Percentiles rank a stretch among this genome's conserved stretches.
These are phyloP conservation scores for Lasioglossum pauxillum DNA, from an alignment of 2,888 invertebrate species.

Conservation along the genomic window DNA sequence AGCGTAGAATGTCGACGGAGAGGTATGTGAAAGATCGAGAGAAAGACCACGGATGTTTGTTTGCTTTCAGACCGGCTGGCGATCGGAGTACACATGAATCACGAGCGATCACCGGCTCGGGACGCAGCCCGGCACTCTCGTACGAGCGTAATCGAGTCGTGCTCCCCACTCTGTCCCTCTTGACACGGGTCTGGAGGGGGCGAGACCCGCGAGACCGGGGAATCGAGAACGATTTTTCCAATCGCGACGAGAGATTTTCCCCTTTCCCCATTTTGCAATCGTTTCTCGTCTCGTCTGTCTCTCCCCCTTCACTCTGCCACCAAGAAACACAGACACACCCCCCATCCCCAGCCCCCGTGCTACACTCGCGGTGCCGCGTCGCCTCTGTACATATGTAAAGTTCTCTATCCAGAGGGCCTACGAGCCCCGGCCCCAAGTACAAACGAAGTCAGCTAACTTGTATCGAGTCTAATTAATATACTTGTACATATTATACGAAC, in stretches of 20 bases:
- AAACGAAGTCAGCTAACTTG: conserved; percentile 83
- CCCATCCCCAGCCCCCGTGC: not conserved
- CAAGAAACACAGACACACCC: not conserved
- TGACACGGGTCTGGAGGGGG: conserved; percentile 13
- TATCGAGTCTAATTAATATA: conserved; percentile 79
- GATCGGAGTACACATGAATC: conserved; percentile 97
- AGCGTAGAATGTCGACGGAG: not conserved
- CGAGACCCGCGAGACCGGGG: conserved; percentile 34
- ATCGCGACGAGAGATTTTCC: not conserved
- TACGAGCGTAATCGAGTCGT: conserved; percentile 70
- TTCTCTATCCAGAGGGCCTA: conserved; percentile 79
- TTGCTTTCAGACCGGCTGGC: conserved; percentile 94
- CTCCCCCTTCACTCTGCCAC: conserved; percentile 1
- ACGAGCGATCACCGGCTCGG: conserved; percentile 83
- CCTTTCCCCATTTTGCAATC: not conserved
- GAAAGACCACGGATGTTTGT: conserved; percentile 66
- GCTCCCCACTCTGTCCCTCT: conserved; percentile 50
- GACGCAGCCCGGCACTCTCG: conserved; percentile 80
- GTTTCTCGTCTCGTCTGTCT: not conserved
- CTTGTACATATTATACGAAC: conserved; percentile 72
- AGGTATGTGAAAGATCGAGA: not conserved
- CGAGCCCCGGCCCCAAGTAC: conserved; percentile 84
- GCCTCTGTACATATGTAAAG: conserved; percentile 81
- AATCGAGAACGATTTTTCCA: conserved; percentile 8
- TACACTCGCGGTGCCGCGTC: conserved; percentile 40